phyloP scores from a whole-genome alignment of 2,113 vertebrate species.

The Hypanus sabinus region DNA sequence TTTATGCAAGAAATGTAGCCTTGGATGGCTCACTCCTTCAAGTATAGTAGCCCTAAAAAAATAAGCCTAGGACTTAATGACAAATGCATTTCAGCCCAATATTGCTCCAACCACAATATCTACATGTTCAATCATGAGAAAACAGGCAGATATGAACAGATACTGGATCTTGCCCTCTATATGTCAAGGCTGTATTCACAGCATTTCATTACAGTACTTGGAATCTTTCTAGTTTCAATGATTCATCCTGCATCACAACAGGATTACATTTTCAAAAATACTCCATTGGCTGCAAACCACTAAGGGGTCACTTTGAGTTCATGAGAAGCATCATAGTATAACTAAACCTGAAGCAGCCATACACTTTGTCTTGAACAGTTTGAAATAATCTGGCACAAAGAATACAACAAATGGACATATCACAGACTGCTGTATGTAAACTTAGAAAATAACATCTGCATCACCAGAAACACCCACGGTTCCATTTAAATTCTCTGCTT shows the following conservation, averaged over 20 bases:
- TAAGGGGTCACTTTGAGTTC: no score
- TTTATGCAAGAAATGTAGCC: no score
- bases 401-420: not conserved
- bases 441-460: not conserved
- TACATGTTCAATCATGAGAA: not conserved
- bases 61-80: not conserved
- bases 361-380: not conserved
- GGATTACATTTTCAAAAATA: no score
- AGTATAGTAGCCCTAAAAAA: not conserved
- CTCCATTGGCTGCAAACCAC: no score
- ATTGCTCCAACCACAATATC: not conserved
- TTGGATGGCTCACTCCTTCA: not conserved
- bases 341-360: no score
- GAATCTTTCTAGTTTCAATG: not conserved
- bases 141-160: not conserved
- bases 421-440: not conserved
- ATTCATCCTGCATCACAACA: not conserved
- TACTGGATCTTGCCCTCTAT: not conserved
- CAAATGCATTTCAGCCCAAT: no score
- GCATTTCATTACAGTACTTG: not conserved
- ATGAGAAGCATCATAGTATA: no score
- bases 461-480: conserved; percentile 23
- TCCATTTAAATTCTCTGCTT: conserved; percentile 37
- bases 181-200: not conserved
- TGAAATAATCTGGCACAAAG: not conserved